phyloP scores from a whole-genome alignment of 2,113 vertebrate genomes.

The Tetraodon nigroviridis region DNA sequence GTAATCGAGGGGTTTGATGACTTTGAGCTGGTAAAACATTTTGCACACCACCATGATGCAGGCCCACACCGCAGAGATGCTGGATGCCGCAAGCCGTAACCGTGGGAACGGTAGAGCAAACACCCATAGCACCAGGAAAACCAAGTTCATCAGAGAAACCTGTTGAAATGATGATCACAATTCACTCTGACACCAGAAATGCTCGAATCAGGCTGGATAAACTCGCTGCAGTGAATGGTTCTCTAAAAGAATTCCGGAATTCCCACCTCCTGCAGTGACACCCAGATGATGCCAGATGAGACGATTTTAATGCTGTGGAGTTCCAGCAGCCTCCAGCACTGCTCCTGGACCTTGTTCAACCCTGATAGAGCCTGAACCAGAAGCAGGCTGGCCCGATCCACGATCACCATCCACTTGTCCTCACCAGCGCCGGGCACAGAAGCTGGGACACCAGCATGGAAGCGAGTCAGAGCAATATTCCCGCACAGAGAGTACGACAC shows the following conservation, averaged over 20 bases:
- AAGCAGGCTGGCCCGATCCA: slow-evolving; percentile 65
- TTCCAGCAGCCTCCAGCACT: slow-evolving; percentile 73
- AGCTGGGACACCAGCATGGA: slow-evolving; percentile 29
- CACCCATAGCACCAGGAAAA: slow-evolving; percentile 75
- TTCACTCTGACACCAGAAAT: not conserved
- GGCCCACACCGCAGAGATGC: slow-evolving; percentile 74
- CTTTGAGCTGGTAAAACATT: slow-evolving; percentile 80
- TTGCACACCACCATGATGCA: slow-evolving; percentile 76
- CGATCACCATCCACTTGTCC: slow-evolving; percentile 64
- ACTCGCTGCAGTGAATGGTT: too few relatives aligned
- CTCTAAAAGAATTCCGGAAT: not conserved
- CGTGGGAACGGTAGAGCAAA: slow-evolving; percentile 70
- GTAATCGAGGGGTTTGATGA: slow-evolving; percentile 69
- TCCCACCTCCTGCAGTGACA: slow-evolving; percentile 74
- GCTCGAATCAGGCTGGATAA: too few relatives aligned
- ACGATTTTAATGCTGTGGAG: slow-evolving; percentile 74
- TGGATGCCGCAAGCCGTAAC: slow-evolving; percentile 64
- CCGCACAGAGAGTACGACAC: not conserved
- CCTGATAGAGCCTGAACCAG: slow-evolving; percentile 63
- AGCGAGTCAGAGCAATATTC: not conserved
- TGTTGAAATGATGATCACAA: slow-evolving; percentile 26
- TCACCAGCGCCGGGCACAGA: slow-evolving; percentile 21
- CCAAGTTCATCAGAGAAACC: slow-evolving; percentile 76
- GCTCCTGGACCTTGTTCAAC: slow-evolving; percentile 61
- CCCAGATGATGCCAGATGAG: slow-evolving; percentile 71